phyloP scores from a whole-genome alignment of 2,888 invertebrate species.

The Cheilosia soror region DNA sequence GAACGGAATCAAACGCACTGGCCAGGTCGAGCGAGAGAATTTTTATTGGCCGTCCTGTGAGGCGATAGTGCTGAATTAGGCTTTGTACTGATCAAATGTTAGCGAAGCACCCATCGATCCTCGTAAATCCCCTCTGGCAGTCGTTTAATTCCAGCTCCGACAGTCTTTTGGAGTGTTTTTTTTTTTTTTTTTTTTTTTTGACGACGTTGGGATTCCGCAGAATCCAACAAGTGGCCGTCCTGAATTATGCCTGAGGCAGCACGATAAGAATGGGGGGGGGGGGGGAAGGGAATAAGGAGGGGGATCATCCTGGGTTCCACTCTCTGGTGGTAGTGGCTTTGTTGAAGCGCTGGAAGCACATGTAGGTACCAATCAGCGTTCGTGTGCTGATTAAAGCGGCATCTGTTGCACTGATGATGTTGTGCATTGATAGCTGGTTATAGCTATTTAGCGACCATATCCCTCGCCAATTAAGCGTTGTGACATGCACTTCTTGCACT shows the following conservation, averaged over 20 bases:
- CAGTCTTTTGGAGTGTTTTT: too few relatives aligned
- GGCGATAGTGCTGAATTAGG: not conserved
- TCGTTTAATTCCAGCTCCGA: not conserved
- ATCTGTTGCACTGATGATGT: not conserved
- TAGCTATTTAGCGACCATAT: not conserved
- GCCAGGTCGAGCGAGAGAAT: not conserved
- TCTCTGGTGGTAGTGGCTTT: not conserved
- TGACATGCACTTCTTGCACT: too few relatives aligned
- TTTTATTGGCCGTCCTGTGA: not conserved
- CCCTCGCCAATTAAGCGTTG: too few relatives aligned
- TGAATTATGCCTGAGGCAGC: not conserved
- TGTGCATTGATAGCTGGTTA: not conserved
- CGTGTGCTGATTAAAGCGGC: not conserved
- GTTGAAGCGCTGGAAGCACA: not conserved
- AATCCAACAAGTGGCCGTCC: too few relatives aligned
- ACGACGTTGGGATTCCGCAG: too few relatives aligned
- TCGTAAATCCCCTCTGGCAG: conserved; percentile 6
- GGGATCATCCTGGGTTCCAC: not conserved
- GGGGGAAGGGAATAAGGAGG: not conserved
- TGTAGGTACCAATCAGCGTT: not conserved
- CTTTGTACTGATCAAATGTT: not conserved
- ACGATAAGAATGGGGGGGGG: not conserved
- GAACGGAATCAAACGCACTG: conserved; percentile 5
- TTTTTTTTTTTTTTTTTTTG: too few relatives aligned
- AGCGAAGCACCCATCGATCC: conserved; percentile 19